A percentile compares a stretch with the other conserved stretches of the same genome.
Conservation (phyloP, 1,140 invertebrate species). For the Neotoxoptera formosana region DNA sequence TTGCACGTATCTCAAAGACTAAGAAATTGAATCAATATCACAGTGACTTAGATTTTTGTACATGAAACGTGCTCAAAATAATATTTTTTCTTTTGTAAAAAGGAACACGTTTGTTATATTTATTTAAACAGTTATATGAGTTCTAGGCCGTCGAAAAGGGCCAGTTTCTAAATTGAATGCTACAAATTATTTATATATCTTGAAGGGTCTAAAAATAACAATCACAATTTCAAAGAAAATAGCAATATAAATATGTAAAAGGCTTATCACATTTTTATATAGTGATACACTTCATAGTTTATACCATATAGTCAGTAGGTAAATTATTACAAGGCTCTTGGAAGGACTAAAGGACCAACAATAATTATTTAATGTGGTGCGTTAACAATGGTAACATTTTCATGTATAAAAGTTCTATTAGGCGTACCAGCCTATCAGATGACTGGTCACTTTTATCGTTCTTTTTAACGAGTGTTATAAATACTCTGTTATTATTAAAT, state of each 20-base stretch:
- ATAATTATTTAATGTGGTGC: neutral
- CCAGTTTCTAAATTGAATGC: neutral
- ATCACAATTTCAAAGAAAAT: neutral
- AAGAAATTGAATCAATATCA: constrained; percentile 27
- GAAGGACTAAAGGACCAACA: neutral
- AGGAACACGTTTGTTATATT: constrained; percentile 32
- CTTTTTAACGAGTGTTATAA: no score
- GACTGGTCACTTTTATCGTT: no score
- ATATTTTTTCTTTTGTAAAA: constrained; percentile 14
- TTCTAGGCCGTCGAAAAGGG: neutral
- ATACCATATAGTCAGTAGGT: neutral
- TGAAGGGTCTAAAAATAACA: neutral
- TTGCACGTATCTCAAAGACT: neutral
- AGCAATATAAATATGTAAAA: neutral
- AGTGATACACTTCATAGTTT: neutral
- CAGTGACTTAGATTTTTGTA: constrained; percentile 16
- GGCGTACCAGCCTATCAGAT: no score
- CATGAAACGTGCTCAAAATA: constrained; percentile 25
- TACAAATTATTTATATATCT: constrained; percentile 1
- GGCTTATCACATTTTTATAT: neutral
- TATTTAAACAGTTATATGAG: constrained; percentile 14
- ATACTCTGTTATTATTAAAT: no score
- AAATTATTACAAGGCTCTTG: neutral
- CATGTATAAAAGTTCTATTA: neutral
- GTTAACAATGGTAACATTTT: neutral